Conservation (phyloP, 2,888 invertebrate species). For the Philaethria dido region DNA sequence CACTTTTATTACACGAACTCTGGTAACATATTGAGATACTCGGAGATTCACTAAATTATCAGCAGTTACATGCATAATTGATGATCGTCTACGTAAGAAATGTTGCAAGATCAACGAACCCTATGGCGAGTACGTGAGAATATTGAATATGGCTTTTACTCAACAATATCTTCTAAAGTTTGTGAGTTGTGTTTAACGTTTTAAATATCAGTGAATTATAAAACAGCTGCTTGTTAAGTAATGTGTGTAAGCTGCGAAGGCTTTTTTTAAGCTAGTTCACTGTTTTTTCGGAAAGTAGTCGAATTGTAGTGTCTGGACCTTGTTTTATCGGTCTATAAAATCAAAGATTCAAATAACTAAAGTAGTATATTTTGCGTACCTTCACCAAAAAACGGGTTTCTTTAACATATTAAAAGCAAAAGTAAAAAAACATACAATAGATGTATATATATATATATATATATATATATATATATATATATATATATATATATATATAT, state of each 20-base stretch:
- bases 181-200: neutral
- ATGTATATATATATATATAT: no score
- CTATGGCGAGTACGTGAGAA: constrained; percentile 26
- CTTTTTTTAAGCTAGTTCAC: no score
- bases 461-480: no score
- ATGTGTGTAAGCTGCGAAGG: neutral
- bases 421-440: no score
- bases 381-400: neutral
- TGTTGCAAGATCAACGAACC: constrained; percentile 10
- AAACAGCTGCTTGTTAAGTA: neutral
- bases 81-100: constrained; percentile 33
- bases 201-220: neutral
- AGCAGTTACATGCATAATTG: constrained; percentile 42
- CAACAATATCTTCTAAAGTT: neutral
- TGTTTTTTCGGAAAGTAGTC: neutral
- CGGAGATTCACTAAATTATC: constrained; percentile 35
- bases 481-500: no score
- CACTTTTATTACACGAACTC: constrained; percentile 37
- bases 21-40: constrained; percentile 34
- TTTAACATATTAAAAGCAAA: neutral
- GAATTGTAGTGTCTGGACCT: neutral
- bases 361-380: neutral
- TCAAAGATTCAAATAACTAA: neutral
- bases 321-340: neutral
- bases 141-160: constrained; percentile 19